Evolutionary conservation across 2,888 invertebrate species (phyloP), one percentile per base, ranked within the genome.

Genomic region (Lathronympha strigana): DNA sequence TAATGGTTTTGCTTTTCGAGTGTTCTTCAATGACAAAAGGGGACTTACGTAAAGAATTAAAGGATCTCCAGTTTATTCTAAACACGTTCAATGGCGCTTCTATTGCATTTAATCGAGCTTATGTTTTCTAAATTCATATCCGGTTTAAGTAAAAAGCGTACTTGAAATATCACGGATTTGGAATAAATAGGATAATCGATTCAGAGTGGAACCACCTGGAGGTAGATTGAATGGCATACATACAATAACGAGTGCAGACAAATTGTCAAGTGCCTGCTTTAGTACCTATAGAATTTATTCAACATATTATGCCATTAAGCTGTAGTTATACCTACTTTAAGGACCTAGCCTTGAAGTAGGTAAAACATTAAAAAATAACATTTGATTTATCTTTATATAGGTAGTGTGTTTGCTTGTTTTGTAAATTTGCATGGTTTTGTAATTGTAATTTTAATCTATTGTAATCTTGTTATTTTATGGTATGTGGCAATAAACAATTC

Each of bases 1-100:
- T 84, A 86, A 86, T 83, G 81, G 83, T 83, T 83, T 76, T 79
- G 74, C 79, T 75, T 69, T 80, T 86, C 76, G 78, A 88, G 88
- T 81, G 83, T 82, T 76, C 88, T 90, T 76, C 74, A 87, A 86
- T 81, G 77, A 91, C 89, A 92, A 90, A 87, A 84, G 88, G 79
- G 78, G 80, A 76, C 83, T 86, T 83, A 80, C 74, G 71, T 75
- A 70, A 75, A 78, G 81, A 83, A 57, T 45, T 57, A 57, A 83
- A 76, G 80, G 79, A 84, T 82, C 80, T 76, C 73, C 74, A 76
- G 77, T 79, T 81, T 81, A 83, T 87, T 81, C 80, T 80, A 81
- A 81, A 82, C 82, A 77, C 76, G 73, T 82, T 86, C 81, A 85
- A 86, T 84, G 84, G 83, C 84, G 84, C 81, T 80, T 73, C 71